phyloP scores from a whole-genome alignment of 2,113 vertebrate genomes.

The Myiopsitta monachus region DNA sequence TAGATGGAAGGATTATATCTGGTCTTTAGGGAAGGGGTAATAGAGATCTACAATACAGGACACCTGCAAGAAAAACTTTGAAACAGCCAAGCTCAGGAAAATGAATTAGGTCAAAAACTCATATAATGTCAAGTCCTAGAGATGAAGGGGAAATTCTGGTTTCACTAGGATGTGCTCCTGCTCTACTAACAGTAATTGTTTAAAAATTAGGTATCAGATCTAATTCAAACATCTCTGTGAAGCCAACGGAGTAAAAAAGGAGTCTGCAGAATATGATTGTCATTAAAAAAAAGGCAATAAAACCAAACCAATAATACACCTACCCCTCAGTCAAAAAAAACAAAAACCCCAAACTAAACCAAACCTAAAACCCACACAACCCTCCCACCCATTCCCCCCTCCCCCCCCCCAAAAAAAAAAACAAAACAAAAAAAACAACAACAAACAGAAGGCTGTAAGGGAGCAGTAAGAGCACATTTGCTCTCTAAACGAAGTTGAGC shows the following conservation, averaged over 20 bases:
- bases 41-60: not conserved
- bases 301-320: not conserved
- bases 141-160: not conserved
- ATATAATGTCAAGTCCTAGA: not conserved
- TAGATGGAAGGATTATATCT: not conserved
- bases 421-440: not conserved
- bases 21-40: not conserved
- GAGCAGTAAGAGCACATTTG: not conserved
- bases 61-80: not conserved
- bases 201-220: not conserved
- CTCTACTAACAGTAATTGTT: not conserved
- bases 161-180: not conserved
- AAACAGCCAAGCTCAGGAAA: not conserved
- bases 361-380: no score
- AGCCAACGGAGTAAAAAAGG: not conserved
- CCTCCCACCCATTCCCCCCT: no score
- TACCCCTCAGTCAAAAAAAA: not conserved
- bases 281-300: not conserved
- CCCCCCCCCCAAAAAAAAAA: no score
- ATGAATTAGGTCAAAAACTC: not conserved
- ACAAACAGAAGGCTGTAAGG: not conserved
- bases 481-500: not conserved
- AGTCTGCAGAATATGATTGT: not conserved
- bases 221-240: not conserved
- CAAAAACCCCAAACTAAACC: no score